Evolutionary conservation across 2,888 invertebrate genomes (phyloP), one percentile per base, ranked within the genome.

Genomic region (Napeogenes inachia): DNA sequence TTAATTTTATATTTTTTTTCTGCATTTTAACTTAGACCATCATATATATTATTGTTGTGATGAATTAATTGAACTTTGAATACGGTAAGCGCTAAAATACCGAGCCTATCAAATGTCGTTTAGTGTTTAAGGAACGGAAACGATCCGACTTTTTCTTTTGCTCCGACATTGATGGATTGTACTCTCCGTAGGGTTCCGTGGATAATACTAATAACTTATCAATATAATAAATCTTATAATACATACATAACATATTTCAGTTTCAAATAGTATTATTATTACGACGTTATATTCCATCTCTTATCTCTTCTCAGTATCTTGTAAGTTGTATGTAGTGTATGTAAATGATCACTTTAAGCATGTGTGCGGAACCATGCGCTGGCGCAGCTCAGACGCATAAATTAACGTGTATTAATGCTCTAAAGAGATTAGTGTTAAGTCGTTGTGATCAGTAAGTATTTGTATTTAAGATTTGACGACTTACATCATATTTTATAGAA

Each of bases 81-180:
- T 76, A 70, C 70, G 69, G 71, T 76, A 73, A 75, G 75, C 75
- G 74, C 75, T 81, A 81, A 83, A 81, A 77, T 80, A 77, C 69
- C 72, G 60, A 65, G 59, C 70, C 76, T 82, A 85, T 87, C 81
- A 84, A 84, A 84, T 85, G 76, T 76, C 84, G 73, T 71, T 87
- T 78, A 81, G 74, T 72, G 55, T 66, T 62, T 63, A 63, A 56
- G 62, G 60, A 65, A 61, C 70, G 69, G 70, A 70, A 70, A 68
- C 60, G 70, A 70, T 69, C 68, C 59, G 67, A 67, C 57, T 68
- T 68, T 70, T 70, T 70, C 66, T 69, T 70, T 68, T 68, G 56
- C 56, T 56, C 61, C 64, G 70, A 70, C 70, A 68, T 68, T 72
- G 71, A 71, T 73, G 72, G 73, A 73, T 73, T 63, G 64, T 56